Conservation (phyloP, 2,113 vertebrate genomes). For the Hassar affinis region DNA sequence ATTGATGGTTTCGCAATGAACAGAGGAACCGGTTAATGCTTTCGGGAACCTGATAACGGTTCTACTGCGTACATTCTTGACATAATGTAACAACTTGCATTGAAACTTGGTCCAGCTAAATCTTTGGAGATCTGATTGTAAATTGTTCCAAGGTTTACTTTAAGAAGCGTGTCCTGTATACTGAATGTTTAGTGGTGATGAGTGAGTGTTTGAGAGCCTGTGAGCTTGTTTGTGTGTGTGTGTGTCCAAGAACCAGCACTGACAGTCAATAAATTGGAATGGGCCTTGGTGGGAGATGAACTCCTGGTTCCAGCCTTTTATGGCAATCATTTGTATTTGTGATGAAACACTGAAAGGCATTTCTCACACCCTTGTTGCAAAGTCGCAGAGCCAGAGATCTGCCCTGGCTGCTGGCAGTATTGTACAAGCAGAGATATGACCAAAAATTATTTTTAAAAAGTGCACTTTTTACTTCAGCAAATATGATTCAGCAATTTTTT, state of each 20-base stretch:
- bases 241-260: background rate
- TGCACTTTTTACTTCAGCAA: background rate
- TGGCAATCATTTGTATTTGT: constrained; percentile 37
- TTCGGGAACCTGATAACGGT: background rate
- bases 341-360: constrained; percentile 1
- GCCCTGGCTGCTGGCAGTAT: no score
- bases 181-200: constrained; percentile 10
- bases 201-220: background rate
- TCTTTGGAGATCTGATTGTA: background rate
- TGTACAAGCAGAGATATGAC: background rate
- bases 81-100: background rate
- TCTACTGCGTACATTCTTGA: background rate
- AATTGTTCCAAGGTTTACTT: constrained; percentile 11
- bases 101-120: background rate
- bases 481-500: no score
- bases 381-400: constrained; percentile 11
- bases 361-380: background rate
- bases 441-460: background rate
- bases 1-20: background rate
- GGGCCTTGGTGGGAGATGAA: constrained; percentile 7
- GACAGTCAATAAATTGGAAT: background rate
- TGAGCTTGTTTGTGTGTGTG: background rate
- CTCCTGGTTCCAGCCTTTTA: constrained; percentile 41
- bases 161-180: background rate
- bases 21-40: background rate